Base-by-base conservation (phyloP, 2,888 invertebrate genomes). In the Acrobasis repandana region DNA sequence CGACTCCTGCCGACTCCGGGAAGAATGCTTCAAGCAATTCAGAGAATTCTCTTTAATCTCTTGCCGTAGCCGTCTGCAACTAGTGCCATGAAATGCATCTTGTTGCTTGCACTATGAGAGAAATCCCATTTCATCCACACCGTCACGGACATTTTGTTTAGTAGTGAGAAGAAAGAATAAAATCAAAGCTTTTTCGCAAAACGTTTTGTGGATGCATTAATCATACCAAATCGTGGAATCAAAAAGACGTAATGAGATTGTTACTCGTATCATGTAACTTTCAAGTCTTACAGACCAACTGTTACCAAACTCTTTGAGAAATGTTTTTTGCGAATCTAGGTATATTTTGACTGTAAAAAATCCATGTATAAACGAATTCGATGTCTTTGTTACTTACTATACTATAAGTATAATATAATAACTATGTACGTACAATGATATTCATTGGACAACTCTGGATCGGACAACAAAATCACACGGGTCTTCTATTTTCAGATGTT, bases 1-100 rank as follows among this genome's bases (percentile, higher is more conserved):
- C 68, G 56, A 71, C 69, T 59, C 57, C 73, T 62, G 68, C 67
- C 61, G 73, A 77, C 47, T 56, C 69, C 61, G 68, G 63, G 15
- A 61, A 62, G 47, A 68, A 64, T 67, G 50, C 65, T 65, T 67
- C 62, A 65, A 63, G 46, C 34, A 50, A 28, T 51, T 11, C 50
- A 46, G 20, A 57, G 47, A 33, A 48, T 54, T 20, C 47, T n/a
- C 15, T 15, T 15, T 34, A 48, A 47, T 33, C 15, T 18, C 11
- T 43, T n/a, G 14, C n/a, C 43, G n/a, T n/a, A 14, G 43, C 4
- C 11, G 2, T 14, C 11, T 43, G 43, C 43, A n/a, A 43, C n/a
- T 14, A 11, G 43, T 43, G n/a, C 10, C 43, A 14, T 14, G 43
- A n/a, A 43, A 3, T 43, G 43, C 43, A 10, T 43, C 43, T 43